Evolutionary conservation across 1,140 invertebrate genomes (phyloP), one percentile per base, ranked within the genome.

Genomic region (Bombus confusus): DNA sequence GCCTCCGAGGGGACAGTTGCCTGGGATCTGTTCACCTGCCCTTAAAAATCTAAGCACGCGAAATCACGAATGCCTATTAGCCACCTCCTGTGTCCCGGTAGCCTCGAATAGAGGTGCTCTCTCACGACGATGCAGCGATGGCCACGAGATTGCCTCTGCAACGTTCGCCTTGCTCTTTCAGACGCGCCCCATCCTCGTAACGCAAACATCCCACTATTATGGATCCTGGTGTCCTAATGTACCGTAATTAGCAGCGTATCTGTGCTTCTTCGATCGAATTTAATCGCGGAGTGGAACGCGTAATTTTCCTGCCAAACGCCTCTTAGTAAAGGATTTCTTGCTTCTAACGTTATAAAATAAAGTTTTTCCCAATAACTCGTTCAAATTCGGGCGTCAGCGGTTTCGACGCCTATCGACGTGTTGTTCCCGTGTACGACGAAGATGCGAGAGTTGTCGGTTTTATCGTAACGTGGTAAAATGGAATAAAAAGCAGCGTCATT

Each of bases 11-110:
- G 86, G 91, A 92, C 91, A 92, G 91, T 92, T 92, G 91, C 59
- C 59, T 66, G 77, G 68, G 43, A 59, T 41, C 39, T n/a, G 88
- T 80, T 91, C 92, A 92, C 92, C 92, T 92, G 92, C 90, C 91
- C 87, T 87, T 88, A 77, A 89, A 91, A 91, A 91, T 92, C 91
- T 92, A 92, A 92, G 89, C 91, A 88, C 91, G 85, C 91, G 91
- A 92, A 92, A 92, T 90, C 91, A 92, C 91, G 91, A 92, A 92
- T 86, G 90, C 81, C 87, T 83, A 91, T 92, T 92, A 91, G 83
- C 91, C 87, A 88, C 47, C 79, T 84, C 41, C 59, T 68, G 80
- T 80, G 87, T 88, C 87, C 43, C 71, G 80, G 64, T 71, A 79
- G 85, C 69, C 77, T 25, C 47, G 84, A 86, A 73, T 68, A 77